A percentile compares a stretch with the other conserved stretches of the same genome.
These are phyloP conservation scores for Drosophila tsacasi DNA, from an alignment of 1,140 invertebrate species.

Conservation along the genomic window DNA sequence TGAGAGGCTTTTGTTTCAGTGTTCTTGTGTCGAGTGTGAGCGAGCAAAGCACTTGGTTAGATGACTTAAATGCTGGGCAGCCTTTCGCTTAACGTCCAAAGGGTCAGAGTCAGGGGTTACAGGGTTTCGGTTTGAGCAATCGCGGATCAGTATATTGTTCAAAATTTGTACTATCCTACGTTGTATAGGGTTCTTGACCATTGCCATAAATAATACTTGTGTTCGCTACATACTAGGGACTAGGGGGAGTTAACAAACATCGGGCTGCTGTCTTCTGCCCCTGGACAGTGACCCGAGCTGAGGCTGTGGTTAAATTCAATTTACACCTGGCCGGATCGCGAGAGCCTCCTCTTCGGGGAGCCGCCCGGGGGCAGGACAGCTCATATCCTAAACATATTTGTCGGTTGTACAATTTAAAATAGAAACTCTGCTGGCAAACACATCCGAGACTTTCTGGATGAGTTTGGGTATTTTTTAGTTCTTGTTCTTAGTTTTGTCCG, in stretches of 20 bases:
- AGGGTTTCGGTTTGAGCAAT: constrained; percentile 61
- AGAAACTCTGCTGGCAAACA: constrained; percentile 81
- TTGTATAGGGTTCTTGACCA: constrained; percentile 68
- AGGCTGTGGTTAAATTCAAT: not conserved
- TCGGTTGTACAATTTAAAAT: constrained; percentile 71
- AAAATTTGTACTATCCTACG: constrained; percentile 80
- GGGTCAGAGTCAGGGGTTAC: constrained; percentile 21
- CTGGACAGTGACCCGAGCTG: not conserved
- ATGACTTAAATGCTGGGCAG: constrained; percentile 71
- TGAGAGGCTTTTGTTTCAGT: constrained; percentile 26
- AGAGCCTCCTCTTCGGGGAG: not conserved
- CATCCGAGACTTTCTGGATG: constrained; percentile 57
- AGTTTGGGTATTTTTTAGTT: constrained; percentile 21
- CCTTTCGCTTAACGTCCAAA: constrained; percentile 52
- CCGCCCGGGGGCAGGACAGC: constrained; percentile 12
- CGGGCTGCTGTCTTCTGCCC: constrained; percentile 20
- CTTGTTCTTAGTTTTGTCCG: constrained; percentile 28
- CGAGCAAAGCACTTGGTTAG: constrained; percentile 68
- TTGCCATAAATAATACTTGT: constrained; percentile 74
- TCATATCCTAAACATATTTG: constrained; percentile 29
- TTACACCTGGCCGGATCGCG: constrained; percentile 2
- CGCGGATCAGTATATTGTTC: constrained; percentile 65
- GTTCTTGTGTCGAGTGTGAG: constrained; percentile 18
- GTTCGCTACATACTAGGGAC: constrained; percentile 44
- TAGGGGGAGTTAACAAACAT: constrained; percentile 57